Percentiles rank a stretch among this genome's conserved stretches.
Evolutionary conservation across 2,888 invertebrate species (phyloP).

Genomic region (Yponomeuta sedellus): DNA sequence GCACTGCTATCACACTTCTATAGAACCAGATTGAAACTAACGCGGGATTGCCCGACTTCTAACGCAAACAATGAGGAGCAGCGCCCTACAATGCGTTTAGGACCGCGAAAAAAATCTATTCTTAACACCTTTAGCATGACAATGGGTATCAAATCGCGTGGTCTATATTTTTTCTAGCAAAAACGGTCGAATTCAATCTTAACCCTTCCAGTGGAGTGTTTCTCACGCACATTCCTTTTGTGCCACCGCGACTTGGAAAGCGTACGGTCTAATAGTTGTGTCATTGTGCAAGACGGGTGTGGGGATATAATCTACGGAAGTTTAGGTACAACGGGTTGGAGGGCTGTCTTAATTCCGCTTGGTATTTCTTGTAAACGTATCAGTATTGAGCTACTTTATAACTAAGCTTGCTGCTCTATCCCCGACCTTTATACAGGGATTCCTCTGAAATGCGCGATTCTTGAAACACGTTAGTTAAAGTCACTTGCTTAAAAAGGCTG

Average conservation of each 20-base stretch:
- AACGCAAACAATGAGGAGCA: constrained; percentile 3
- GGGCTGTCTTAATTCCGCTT: too few species aligned
- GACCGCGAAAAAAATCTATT: constrained; percentile 1
- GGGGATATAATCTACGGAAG: background rate
- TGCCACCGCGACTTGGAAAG: background rate
- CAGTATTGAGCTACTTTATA: too few species aligned
- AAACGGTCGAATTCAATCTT: constrained; percentile 3
- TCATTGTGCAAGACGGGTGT: constrained; percentile 15
- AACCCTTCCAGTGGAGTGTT: constrained; percentile 12
- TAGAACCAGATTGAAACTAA: too few species aligned
- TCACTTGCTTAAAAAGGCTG: too few species aligned
- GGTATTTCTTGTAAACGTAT: too few species aligned
- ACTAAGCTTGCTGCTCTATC: too few species aligned
- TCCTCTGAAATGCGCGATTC: too few species aligned
- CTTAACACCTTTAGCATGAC: background rate
- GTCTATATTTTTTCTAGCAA: constrained; percentile 1
- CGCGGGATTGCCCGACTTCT: too few species aligned
- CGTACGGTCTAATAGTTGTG: constrained; percentile 7
- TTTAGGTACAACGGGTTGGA: too few species aligned
- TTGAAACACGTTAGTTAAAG: too few species aligned
- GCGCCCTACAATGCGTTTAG: background rate
- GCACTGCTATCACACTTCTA: too few species aligned
- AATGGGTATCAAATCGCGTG: constrained; percentile 4
- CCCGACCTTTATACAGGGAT: too few species aligned
- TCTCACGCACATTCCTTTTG: constrained; percentile 14